A percentile compares a stretch with the other conserved stretches of the same genome.
These are phyloP conservation scores for Cephonodes hylas DNA, from an alignment of 2,888 invertebrate genomes.

Conservation along the genomic window DNA sequence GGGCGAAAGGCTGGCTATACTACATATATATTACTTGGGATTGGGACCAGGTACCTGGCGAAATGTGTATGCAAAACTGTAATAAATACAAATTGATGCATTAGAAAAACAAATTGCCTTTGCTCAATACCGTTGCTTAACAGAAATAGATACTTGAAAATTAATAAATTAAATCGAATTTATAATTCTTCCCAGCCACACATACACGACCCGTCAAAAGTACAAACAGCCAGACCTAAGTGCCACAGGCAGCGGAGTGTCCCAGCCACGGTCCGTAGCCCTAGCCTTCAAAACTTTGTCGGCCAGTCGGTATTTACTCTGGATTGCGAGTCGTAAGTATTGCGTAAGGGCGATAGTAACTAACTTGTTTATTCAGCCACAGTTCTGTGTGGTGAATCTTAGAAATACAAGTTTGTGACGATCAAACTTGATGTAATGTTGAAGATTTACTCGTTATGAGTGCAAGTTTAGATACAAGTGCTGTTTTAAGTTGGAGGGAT, in stretches of 20 bases:
- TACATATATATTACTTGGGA: too few species aligned
- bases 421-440: background rate
- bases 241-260: background rate
- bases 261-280: background rate
- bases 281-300: background rate
- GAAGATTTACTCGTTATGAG: background rate
- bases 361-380: background rate
- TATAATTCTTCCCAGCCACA: background rate
- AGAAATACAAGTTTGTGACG: background rate
- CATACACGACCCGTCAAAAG: background rate
- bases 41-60: too few species aligned
- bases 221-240: background rate
- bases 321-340: background rate
- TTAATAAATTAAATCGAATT: too few species aligned
- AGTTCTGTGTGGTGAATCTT: background rate
- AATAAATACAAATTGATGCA: too few species aligned
- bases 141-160: too few species aligned
- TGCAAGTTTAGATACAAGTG: background rate
- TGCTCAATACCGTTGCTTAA: too few species aligned
- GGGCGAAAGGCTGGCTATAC: too few species aligned
- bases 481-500: too few species aligned
- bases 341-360: background rate
- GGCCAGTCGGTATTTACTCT: background rate
- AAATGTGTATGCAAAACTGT: too few species aligned
- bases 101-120: too few species aligned